Base-by-base conservation (phyloP, 1,140 invertebrate genomes). In the Plectrocnemia conspersa region DNA sequence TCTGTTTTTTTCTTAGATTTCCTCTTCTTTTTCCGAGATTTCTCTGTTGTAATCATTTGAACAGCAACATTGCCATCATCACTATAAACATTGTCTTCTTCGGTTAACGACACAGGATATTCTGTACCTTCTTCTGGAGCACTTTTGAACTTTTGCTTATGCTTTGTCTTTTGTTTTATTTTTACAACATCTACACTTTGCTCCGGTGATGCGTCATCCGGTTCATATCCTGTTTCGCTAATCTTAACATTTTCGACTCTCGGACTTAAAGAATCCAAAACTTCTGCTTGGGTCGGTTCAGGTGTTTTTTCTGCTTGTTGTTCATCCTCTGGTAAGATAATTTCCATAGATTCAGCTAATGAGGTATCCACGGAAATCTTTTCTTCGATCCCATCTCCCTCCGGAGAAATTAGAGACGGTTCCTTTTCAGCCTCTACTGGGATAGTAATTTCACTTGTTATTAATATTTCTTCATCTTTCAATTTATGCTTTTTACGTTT, bases 311-410 rank as follows among this genome's bases (percentile, higher is more conserved):
- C 48, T 25, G 66, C 66, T 58, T 65, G 71, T 3, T 68, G 69
- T 52, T 76, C 73, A n/a, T n/a, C n/a, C 15, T 71, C 68, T 64
- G 72, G 70, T 22, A 80, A 57, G 54, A 75, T 68, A 58, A 84
- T 77, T 42, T 82, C 78, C 23, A 79, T 77, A 3, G 81, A 82
- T 61, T 83, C 80, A n/a, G 71, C 76, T 33, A 84, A 67, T 52
- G 77, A 78, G 44, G 79, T 77, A 21, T 70, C 68, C n/a, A 73
- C 41, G 2, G 77, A 79, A 55, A 56, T 63, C 35, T 60, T 47
- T 35, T 58, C 24, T 11, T 23, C 16, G 18, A 33, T 63, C 45
- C 54, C n/a, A 64, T 71, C 60, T 49, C 49, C 50, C 46, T 61
- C 62, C 54, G 59, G 62, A 63, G 62, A 63, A 50, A 27, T 65